Conservation (phyloP, 2,113 vertebrate species). For the Pimephales promelas region DNA sequence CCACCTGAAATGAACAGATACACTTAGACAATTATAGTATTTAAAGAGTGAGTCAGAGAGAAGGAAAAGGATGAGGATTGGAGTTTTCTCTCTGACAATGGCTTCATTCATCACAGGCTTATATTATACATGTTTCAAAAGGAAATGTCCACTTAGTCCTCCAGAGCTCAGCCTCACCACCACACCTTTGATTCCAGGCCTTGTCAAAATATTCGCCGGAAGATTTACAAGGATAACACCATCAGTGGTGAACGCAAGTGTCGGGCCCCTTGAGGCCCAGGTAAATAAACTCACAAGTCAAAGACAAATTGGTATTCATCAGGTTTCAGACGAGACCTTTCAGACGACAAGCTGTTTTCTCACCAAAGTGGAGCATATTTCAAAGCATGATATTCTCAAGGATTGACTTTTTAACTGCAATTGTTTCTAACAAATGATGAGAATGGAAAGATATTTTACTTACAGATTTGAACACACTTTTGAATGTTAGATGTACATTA, state of each 20-base stretch:
- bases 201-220: slow-evolving; percentile 48
- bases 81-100: slow-evolving; percentile 39
- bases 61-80: slow-evolving; percentile 1
- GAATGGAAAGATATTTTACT: not conserved
- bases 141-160: slow-evolving; percentile 56
- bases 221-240: slow-evolving; percentile 29
- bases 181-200: slow-evolving; percentile 55
- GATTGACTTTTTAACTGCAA: not conserved
- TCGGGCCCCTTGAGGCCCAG: slow-evolving; percentile 5
- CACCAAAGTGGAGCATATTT: not conserved
- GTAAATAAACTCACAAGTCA: slow-evolving; percentile 49
- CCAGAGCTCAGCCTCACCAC: slow-evolving; percentile 24
- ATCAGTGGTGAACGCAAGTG: not conserved
- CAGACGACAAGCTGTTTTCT: slow-evolving; percentile 28
- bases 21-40: not conserved
- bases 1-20: not conserved
- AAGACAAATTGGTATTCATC: slow-evolving; percentile 17
- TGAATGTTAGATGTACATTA: not conserved
- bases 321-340: slow-evolving; percentile 4
- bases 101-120: slow-evolving; percentile 41
- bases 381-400: not conserved
- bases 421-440: not conserved
- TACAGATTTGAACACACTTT: not conserved
- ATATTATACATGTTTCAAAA: slow-evolving; percentile 43
- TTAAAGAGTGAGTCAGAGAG: not conserved